Evolutionary conservation across 92 coral and sea anemone species (phyloP).

Genomic region (Hydrozoanthus gracilis): DNA sequence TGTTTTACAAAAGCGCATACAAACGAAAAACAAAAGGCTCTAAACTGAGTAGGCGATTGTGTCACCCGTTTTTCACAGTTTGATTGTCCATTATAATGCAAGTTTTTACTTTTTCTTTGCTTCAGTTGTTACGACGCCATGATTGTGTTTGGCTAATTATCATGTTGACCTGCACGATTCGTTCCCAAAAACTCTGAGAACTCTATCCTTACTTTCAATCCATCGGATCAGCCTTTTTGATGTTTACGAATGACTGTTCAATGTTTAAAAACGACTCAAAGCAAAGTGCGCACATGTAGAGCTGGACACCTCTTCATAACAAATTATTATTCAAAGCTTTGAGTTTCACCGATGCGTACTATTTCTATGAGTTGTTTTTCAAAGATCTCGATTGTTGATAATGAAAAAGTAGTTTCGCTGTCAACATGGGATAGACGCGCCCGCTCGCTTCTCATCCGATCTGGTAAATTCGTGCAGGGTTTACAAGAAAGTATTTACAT

Average conservation of each 20-base stretch:
- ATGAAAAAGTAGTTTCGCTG: conserved; percentile 40
- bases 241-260: no score
- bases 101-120: conserved; percentile 47
- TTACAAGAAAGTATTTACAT: neutral
- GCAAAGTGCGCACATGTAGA: no score
- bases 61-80: conserved; percentile 16
- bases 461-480: neutral
- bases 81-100: conserved; percentile 9
- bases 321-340: conserved; percentile 14
- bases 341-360: conserved; percentile 47
- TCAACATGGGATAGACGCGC: neutral
- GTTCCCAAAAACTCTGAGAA: neutral
- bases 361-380: conserved; percentile 37
- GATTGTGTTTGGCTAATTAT: neutral
- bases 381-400: conserved; percentile 5
- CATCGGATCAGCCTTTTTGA: neutral
- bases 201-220: neutral
- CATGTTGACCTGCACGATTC: conserved; percentile 33
- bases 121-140: conserved; percentile 17
- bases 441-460: no score
- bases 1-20: conserved; percentile 15
- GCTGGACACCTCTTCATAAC: neutral
- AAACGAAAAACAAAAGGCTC: conserved; percentile 33
- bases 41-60: conserved; percentile 27
- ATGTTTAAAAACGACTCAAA: neutral